phyloP scores from a whole-genome alignment of 2,113 vertebrate species.

The Eptesicus fuscus region DNA sequence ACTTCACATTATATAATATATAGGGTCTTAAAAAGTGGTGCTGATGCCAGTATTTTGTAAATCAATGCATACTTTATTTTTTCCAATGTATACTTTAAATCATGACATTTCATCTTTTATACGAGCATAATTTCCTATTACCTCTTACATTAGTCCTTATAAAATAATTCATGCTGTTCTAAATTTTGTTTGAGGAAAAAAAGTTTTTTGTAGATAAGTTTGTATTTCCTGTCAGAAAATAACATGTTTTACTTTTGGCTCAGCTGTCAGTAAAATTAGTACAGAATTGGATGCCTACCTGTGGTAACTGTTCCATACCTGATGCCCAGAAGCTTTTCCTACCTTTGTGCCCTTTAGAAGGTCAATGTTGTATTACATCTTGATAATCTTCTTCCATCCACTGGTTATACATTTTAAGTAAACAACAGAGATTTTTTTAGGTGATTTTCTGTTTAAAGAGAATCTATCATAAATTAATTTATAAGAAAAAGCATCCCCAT shows the following conservation, averaged over 20 bases:
- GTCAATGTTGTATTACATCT: neutral
- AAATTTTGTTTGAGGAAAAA: constrained; percentile 17
- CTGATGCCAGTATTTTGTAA: neutral
- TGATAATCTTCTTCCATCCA: neutral
- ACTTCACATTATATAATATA: neutral
- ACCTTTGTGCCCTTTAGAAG: neutral
- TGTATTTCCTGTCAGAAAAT: neutral
- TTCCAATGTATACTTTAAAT: neutral
- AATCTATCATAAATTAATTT: neutral
- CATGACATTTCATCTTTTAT: neutral
- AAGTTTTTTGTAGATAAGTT: neutral
- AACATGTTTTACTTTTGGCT: neutral
- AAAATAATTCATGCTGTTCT: neutral
- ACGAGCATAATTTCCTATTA: neutral
- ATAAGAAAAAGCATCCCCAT: neutral
- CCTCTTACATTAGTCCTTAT: neutral
- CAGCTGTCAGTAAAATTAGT: neutral
- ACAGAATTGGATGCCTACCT: neutral
- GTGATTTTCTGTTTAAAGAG: neutral
- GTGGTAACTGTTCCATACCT: neutral
- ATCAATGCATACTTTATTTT: neutral
- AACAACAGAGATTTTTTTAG: neutral
- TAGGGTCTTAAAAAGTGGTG: neutral
- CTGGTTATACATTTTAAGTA: neutral
- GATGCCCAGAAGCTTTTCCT: neutral